Conservation (phyloP, 2,797 vertebrate species). For the Oryzias sinensis region DNA sequence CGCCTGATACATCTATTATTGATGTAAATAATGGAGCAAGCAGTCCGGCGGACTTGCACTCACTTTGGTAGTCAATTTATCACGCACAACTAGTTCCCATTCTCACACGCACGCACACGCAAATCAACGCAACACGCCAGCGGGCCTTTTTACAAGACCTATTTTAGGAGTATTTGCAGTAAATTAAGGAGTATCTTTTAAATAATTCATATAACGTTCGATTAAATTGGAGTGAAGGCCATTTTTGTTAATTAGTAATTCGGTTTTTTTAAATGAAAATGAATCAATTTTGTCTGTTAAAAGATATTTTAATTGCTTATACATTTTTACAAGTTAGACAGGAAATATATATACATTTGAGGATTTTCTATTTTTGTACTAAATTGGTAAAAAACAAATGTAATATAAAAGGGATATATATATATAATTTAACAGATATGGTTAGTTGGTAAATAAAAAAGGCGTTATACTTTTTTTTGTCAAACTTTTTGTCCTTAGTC, state of each 20-base stretch:
- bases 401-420: not conserved
- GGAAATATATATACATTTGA: too few relatives aligned
- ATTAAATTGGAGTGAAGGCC: too few relatives aligned
- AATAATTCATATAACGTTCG: too few relatives aligned
- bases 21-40: slow-evolving; percentile 71
- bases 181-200: not conserved
- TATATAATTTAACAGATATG: slow-evolving; percentile 1
- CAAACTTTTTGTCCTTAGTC: slow-evolving; percentile 9
- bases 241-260: too few relatives aligned
- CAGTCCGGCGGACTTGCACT: slow-evolving; percentile 31
- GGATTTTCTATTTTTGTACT: too few relatives aligned
- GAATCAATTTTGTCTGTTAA: not conserved
- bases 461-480: not conserved
- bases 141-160: not conserved
- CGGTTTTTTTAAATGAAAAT: too few relatives aligned
- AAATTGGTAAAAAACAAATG: not conserved
- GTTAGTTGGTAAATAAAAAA: slow-evolving; percentile 2
- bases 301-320: slow-evolving; percentile 2
- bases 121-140: not conserved
- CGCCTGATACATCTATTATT: slow-evolving; percentile 76
- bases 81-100: slow-evolving; percentile 2
- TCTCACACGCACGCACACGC: not conserved
- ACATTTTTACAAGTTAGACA: too few relatives aligned
- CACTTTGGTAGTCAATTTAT: slow-evolving; percentile 13
- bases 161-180: not conserved